Base-by-base conservation (phyloP, 64 coral and sea anemone genomes). In the Stichodactyla helianthus region DNA sequence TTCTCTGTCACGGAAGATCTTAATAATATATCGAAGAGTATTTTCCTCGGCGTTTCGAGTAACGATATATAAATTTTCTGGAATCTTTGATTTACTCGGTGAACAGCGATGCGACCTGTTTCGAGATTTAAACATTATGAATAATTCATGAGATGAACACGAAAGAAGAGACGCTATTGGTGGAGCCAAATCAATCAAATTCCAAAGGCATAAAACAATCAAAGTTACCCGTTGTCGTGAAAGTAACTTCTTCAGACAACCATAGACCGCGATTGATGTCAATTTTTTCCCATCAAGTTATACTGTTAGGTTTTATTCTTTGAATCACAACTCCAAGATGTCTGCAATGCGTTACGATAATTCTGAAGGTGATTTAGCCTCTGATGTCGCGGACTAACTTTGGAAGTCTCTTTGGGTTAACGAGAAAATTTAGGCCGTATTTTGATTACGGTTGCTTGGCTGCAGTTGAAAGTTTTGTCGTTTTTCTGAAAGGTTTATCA, bases 51-150 rank as follows among this genome's bases (percentile, higher is more conserved):
- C 19, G 18, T 81, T 81, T 22, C 50, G 51, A 22, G 12, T 53
- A 81, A 54, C 5, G 6, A 52, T 12, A 16, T 52, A 52, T 50
- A 52, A 13, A 81, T 6, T 81, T 81, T 81, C 27, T 74, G 4
- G 23, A 25, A 74, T 74, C 25, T n/a, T 27, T 74, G n/a, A 8
- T 74, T 81, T 81, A 19, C 78, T 54, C 78, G 52, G 78, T 81
- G 78, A 52, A 81, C 50, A 52, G 78, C 17, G 51, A 81, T 53
- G 17, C 50, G 78, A 81, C 78, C 78, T 81, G 78, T 81, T 81
- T 81, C 51, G 51, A 81, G n/a, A 81, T 81, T 81, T 74, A 74
- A 81, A 81, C 52, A 81, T 2, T 4, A 81, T 81, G 5, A 81
- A 54, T 81, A 81, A 18, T 81, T 81, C 5, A 81, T 17, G 50